Base-by-base conservation (phyloP, 2,113 vertebrate genomes). In the Oceanites oceanicus region DNA sequence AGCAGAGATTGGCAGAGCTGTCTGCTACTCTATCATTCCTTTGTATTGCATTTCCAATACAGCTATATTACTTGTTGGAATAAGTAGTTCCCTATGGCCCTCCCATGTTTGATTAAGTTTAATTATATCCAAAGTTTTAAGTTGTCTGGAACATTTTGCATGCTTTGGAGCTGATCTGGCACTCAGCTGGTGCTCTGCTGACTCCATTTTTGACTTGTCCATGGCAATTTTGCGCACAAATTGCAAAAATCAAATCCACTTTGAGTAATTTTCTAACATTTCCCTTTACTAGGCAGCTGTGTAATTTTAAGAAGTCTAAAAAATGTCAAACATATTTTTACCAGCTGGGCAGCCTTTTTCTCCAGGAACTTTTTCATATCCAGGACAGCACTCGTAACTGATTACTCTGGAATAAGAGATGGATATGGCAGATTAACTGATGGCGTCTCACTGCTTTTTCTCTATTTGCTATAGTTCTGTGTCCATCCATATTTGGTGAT, bases 301-400 rank as follows among this genome's bases (percentile, higher is more conserved):
- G n/a, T 65, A 49, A 86, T 75, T 94, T 91, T 85, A 82, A 97
- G 70, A 74, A 81, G 84, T 63, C 42, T 71, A 32, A 87, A 89
- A 97, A 88, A 93, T 25, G 63, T 93, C 75, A 91, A 82, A 90
- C 78, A 18, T 72, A 21, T 94, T 96, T 81, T 95, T 98, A 99
- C 99, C 99, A 97, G 99, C 99, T 89, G 99, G 99, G 85, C 99
- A 99, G 92, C 99, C 99, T 92, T 98, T 99, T 96, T 99, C 99
- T 97, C 99, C 99, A 8, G 98, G 98, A 88, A 99, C 98, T 95
- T 97, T 99, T 96, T 99, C 99, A 93, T 99, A 99, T 63, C 99
- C 99, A 40, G 99, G 99, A 81, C 99, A 99, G 96, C 99, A 99
- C 96, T 99, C 99, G 3, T 99, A 99, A 66, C 98, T 99, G 98